These are phyloP conservation scores for Monarcha castaneiventris DNA, from an alignment of 2,113 vertebrate genomes.

Conservation along the genomic window DNA sequence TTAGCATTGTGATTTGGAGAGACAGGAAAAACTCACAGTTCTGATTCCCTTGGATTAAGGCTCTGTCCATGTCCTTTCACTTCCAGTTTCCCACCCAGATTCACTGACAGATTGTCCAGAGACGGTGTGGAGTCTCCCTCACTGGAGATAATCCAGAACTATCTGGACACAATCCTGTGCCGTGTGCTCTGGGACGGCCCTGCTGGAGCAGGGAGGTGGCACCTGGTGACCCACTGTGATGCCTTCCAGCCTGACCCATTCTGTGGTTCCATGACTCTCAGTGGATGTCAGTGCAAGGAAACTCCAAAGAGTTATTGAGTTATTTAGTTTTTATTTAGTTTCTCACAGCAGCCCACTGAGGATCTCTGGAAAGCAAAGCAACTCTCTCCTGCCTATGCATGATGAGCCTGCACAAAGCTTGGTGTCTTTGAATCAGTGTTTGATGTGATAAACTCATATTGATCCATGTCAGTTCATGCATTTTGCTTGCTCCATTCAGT, in stretches of 20 bases:
- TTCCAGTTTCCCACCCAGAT: background rate
- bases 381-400: background rate
- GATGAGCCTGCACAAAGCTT: background rate
- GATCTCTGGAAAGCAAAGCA: background rate
- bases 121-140: background rate
- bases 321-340: background rate
- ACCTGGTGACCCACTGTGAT: background rate
- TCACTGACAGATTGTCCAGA: background rate
- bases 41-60: background rate
- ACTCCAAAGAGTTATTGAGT: background rate
- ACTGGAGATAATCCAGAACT: background rate
- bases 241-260: background rate
- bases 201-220: background rate
- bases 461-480: background rate
- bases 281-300: background rate
- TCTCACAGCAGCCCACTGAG: background rate
- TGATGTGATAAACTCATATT: background rate
- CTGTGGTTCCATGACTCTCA: background rate
- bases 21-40: background rate
- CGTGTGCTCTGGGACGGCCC: fast-evolving
- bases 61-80: background rate
- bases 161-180: background rate
- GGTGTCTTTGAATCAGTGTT: background rate
- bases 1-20: background rate
- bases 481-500: background rate